Evolutionary conservation across 2,113 vertebrate genomes (phyloP).

Genomic region (Sander lucioperca): DNA sequence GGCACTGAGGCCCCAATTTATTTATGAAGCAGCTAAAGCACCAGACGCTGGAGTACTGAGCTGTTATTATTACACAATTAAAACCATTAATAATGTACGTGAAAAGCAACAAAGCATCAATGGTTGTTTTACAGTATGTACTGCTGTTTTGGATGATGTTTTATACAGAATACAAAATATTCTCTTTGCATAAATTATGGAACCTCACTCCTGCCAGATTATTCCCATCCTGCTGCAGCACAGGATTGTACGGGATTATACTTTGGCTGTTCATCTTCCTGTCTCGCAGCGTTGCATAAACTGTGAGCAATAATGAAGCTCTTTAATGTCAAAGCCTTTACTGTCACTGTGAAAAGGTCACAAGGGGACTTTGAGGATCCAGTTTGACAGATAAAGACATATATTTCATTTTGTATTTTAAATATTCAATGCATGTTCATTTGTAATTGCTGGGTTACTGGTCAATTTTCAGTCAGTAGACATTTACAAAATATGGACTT

Average conservation of each 20-base stretch:
- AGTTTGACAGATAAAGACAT: too few relatives aligned
- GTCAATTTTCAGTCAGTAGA: too few relatives aligned
- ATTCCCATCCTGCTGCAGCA: constrained; percentile 18
- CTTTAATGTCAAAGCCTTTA: constrained; percentile 26
- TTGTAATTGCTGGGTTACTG: too few relatives aligned
- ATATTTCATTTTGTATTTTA: too few relatives aligned
- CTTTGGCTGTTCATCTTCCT: constrained; percentile 18
- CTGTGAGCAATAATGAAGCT: constrained; percentile 26
- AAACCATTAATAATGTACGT: constrained; percentile 34
- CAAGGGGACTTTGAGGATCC: too few relatives aligned
- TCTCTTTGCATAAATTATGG: constrained; percentile 31
- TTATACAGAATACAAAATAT: too few relatives aligned
- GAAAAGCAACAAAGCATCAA: neutral
- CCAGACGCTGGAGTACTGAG: constrained; percentile 21
- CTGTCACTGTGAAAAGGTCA: neutral
- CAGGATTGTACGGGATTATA: constrained; percentile 55
- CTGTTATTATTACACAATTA: constrained; percentile 28
- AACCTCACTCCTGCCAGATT: constrained; percentile 40
- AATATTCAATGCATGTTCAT: too few relatives aligned
- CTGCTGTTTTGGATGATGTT: neutral
- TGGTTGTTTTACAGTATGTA: neutral
- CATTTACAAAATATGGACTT: too few relatives aligned
- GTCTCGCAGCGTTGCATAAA: constrained; percentile 67
- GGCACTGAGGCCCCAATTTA: neutral
- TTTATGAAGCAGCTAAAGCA: constrained; percentile 35